Base-by-base conservation (phyloP, 2,797 vertebrate species). In the Anguilla marmorata region DNA sequence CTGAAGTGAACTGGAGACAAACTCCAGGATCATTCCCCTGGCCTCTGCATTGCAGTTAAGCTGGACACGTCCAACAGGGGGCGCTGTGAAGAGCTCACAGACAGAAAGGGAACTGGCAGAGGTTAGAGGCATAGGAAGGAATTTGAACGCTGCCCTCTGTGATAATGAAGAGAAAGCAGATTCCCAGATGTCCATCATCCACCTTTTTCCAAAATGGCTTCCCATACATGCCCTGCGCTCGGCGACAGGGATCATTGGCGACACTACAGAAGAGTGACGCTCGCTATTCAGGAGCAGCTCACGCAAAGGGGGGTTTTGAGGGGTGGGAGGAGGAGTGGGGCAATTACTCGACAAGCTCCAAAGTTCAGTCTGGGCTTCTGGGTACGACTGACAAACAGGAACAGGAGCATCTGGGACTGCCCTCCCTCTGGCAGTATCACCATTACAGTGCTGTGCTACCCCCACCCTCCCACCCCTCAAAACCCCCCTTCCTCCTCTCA, bases 321-420 rank as follows among this genome's bases (percentile, higher is more conserved):
- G 37, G 37, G 33, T 37, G 16, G 79, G 79, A 45, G 76, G 37
- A 80, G 76, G 76, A 76, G 76, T 21, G 76, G 76, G n/a, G 30
- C 41, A 48, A 19, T 48, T 50, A 45, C 41, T 82, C 45, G 1
- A 48, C 79, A 24, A 16, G 9, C 41, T 82, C 79, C 79, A 82
- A 82, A 82, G 79, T 82, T 82, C 79, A 50, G 19, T 50, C 87
- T 58, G 87, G 90, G 89, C 89, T 83, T 45, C 92, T 58, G 60
- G 86, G 74, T 91, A 92, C 93, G 63, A 54, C 92, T 95, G 94
- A 94, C 91, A 93, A 96, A 95, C 93, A 89, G 93, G 88, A 96
- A 95, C 93, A 89, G 92, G 88, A 95, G 88, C 48, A 94, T 91
- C 91, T 93, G 92, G 86, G 91, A 92, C 91, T 85, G 58, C 90